phyloP scores from a whole-genome alignment of 1,140 invertebrate genomes.

The Agraylea sexmaculata region DNA sequence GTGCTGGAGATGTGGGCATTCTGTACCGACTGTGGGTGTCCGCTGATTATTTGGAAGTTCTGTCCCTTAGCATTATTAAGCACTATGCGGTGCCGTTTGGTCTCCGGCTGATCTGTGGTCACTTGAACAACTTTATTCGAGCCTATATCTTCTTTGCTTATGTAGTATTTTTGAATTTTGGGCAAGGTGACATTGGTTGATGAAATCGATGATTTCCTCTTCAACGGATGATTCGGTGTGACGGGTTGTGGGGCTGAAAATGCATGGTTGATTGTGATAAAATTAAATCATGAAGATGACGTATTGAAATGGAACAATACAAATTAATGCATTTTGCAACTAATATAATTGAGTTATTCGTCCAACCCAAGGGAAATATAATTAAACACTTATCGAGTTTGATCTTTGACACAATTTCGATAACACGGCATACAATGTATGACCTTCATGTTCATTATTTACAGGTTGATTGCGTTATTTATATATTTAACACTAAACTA shows the following conservation, averaged over 20 bases:
- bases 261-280: slow-evolving; percentile 10
- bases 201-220: slow-evolving; percentile 34
- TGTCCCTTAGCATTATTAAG: slow-evolving; percentile 16
- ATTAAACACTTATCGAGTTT: not conserved
- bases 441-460: not conserved
- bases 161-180: slow-evolving; percentile 33
- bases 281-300: not conserved
- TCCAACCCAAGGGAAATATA: not conserved
- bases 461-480: slow-evolving; percentile 1
- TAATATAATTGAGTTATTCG: not conserved
- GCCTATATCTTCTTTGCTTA: slow-evolving; percentile 20
- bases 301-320: not conserved
- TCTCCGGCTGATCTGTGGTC: slow-evolving; percentile 11
- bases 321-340: not conserved
- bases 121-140: slow-evolving; percentile 2
- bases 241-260: slow-evolving; percentile 15
- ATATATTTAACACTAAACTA: too few relatives aligned
- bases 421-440: not conserved
- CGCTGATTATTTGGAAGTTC: slow-evolving; percentile 33
- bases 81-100: slow-evolving; percentile 11
- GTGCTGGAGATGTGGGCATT: slow-evolving; percentile 31
- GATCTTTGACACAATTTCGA: not conserved
- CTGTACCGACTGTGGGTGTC: slow-evolving; percentile 32
- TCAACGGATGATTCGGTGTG: too few relatives aligned
- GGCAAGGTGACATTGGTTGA: slow-evolving; percentile 27